Conservation (phyloP, 1,140 invertebrate genomes). For the Drosophila chauvacae region DNA sequence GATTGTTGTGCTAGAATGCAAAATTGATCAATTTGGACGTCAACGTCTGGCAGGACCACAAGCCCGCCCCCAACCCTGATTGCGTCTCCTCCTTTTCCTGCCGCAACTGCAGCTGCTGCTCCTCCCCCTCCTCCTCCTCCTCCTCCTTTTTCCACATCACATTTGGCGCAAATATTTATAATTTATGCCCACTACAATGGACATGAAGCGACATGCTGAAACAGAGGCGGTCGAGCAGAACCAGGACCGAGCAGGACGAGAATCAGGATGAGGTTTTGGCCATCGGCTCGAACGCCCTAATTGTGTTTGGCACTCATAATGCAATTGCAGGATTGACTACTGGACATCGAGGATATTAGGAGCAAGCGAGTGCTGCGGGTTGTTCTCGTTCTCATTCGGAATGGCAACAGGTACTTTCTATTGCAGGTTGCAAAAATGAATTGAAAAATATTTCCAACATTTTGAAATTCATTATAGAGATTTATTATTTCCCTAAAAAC, state of each 20-base stretch:
- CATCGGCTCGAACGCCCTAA: conserved; percentile 24
- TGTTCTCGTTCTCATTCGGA: neutral
- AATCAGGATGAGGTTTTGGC: conserved; percentile 14
- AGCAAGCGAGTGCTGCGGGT: neutral
- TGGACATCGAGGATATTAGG: neutral
- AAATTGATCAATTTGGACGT: conserved; percentile 74
- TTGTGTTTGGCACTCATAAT: conserved; percentile 39
- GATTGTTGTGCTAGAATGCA: conserved; percentile 61
- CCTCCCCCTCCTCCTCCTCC: no score
- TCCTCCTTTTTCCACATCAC: neutral
- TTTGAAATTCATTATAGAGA: neutral
- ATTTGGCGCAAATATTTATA: conserved; percentile 30
- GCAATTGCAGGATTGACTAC: conserved; percentile 15
- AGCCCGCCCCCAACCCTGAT: neutral
- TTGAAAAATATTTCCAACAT: neutral
- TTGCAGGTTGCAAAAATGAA: neutral
- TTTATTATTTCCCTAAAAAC: neutral
- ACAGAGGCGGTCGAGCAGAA: neutral
- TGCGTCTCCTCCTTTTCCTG: neutral
- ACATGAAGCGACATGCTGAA: neutral
- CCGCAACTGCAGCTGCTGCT: neutral
- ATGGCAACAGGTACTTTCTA: neutral
- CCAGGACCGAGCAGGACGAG: neutral
- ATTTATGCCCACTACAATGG: conserved; percentile 20
- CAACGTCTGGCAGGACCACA: conserved; percentile 16